phyloP scores from a whole-genome alignment of 2,113 vertebrate species.

The Lepus timidus region DNA sequence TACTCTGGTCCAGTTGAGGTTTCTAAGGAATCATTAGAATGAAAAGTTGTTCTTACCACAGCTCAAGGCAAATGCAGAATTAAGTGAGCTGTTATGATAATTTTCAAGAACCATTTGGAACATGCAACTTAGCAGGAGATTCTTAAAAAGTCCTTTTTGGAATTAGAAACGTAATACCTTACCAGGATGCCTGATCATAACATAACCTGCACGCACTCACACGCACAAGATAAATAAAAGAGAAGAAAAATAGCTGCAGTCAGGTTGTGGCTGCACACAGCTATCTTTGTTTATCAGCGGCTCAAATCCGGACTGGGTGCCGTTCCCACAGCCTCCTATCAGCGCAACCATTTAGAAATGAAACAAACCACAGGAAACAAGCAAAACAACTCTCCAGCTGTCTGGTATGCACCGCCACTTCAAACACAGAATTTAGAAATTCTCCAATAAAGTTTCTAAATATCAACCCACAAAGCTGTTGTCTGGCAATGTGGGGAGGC shows the following conservation, averaged over 20 bases:
- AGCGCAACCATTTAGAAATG: slow-evolving; percentile 61
- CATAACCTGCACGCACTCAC: not conserved
- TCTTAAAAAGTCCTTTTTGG: slow-evolving; percentile 29
- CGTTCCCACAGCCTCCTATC: slow-evolving; percentile 63
- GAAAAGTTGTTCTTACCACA: not conserved
- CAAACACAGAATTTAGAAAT: slow-evolving; percentile 9
- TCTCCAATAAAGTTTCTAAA: slow-evolving; percentile 32
- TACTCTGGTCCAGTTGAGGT: not conserved
- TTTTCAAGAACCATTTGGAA: not conserved
- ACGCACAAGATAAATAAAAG: not conserved
- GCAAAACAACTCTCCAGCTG: slow-evolving; percentile 55
- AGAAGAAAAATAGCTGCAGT: not conserved
- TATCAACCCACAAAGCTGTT: not conserved
- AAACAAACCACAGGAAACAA: slow-evolving; percentile 71
- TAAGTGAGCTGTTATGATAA: not conserved
- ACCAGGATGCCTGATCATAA: not conserved
- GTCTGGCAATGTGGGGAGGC: not conserved
- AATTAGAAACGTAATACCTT: slow-evolving; percentile 55
- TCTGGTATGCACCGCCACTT: slow-evolving; percentile 32
- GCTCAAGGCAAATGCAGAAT: slow-evolving; percentile 11
- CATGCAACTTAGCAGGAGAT: not conserved
- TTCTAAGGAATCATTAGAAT: not conserved
- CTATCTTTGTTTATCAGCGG: slow-evolving; percentile 56
- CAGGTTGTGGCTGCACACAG: not conserved
- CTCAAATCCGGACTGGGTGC: slow-evolving; percentile 42